A percentile compares a stretch with the other conserved stretches of the same genome.
phyloP scores from a whole-genome alignment of 1,140 invertebrate species.

The Drosophila aff. region DNA sequence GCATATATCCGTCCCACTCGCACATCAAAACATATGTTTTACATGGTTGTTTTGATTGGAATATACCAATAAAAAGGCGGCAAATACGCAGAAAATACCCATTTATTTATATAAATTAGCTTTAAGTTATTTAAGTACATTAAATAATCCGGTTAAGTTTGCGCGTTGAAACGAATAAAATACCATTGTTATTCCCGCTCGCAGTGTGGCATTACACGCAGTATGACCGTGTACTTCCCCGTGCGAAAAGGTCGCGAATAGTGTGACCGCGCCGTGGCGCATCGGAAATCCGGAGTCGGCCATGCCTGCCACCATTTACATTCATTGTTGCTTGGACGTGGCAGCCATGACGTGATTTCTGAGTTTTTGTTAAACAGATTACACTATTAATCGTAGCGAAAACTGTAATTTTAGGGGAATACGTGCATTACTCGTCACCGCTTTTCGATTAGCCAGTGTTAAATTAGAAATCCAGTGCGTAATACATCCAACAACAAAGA shows the following conservation, averaged over 20 bases:
- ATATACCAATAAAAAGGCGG: not conserved
- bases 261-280: slow-evolving; percentile 31
- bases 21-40: slow-evolving; percentile 67
- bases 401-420: slow-evolving; percentile 70
- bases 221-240: slow-evolving; percentile 1
- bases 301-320: slow-evolving; percentile 45
- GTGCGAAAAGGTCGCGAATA: slow-evolving; percentile 32
- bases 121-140: not conserved
- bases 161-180: not conserved
- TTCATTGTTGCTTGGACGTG: slow-evolving; percentile 85
- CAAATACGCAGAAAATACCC: too few species aligned
- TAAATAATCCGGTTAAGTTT: not conserved
- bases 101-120: not conserved
- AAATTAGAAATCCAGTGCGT: slow-evolving; percentile 57
- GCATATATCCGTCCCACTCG: slow-evolving; percentile 51
- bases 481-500: slow-evolving; percentile 23
- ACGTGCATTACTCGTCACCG: slow-evolving; percentile 74
- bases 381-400: slow-evolving; percentile 65
- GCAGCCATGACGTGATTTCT: slow-evolving; percentile 85
- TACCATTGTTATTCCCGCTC: not conserved
- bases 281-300: slow-evolving; percentile 40
- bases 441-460: slow-evolving; percentile 70
- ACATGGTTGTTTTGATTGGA: slow-evolving; percentile 58
- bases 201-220: slow-evolving; percentile 12
- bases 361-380: slow-evolving; percentile 78